Percentiles rank a stretch among this genome's conserved stretches.
These are phyloP conservation scores for Catamblyrhynchus diadema DNA, from an alignment of 2,797 vertebrate genomes.

Conservation along the genomic window DNA sequence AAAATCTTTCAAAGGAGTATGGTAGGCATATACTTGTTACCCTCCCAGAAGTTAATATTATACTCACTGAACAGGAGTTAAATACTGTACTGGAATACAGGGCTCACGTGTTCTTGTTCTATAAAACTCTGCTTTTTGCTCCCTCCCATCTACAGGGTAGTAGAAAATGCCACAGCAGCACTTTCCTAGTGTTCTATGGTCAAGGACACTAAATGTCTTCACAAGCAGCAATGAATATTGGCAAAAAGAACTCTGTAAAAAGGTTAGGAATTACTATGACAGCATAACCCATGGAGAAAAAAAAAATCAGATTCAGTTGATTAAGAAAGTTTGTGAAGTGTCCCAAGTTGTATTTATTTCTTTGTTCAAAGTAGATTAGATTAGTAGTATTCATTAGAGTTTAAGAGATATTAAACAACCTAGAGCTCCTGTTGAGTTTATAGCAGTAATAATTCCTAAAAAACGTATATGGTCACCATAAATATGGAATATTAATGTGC, in stretches of 20 bases:
- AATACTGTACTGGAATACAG: background rate
- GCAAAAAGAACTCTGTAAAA: constrained; percentile 42
- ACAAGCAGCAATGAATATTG: constrained; percentile 54
- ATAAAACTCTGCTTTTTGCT: background rate
- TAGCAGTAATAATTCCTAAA: background rate
- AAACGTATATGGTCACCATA: background rate
- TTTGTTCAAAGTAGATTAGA: background rate
- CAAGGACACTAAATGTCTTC: constrained; percentile 50
- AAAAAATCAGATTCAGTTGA: background rate
- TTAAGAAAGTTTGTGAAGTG: background rate
- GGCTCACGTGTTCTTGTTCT: background rate
- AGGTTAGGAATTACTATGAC: constrained; percentile 49
- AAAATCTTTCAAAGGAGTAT: background rate
- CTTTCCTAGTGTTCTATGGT: constrained; percentile 38
- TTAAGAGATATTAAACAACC: background rate
- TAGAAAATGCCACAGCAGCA: background rate
- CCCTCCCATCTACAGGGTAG: background rate
- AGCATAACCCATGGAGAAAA: background rate
- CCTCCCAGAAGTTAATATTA: background rate
- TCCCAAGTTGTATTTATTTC: background rate
- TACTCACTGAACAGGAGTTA: background rate
- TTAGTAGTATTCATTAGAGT: background rate
- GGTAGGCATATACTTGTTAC: background rate
- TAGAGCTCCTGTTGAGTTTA: background rate
- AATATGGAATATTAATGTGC: background rate